Base-by-base conservation (phyloP, 2,797 vertebrate genomes). In the Sebastiscus albofasciatus region DNA sequence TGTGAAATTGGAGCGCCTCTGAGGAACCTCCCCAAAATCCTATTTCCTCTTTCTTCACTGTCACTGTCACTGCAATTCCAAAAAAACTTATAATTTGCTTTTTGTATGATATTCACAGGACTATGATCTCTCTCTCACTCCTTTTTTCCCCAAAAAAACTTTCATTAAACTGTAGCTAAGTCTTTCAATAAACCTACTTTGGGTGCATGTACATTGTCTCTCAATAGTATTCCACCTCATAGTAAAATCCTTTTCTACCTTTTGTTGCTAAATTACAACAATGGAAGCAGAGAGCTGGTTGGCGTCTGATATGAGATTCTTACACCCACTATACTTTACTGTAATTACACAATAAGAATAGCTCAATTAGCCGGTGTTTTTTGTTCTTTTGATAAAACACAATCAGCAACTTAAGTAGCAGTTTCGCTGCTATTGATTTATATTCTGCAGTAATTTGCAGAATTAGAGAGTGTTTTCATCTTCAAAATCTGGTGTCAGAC, bases 1-100 rank as follows among this genome's bases (percentile, higher is more conserved):
- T 90, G 90, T 93, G 91, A 94, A 94, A 93, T 90, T 88, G 90
- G 84, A 91, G 88, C 49, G 61, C 65, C 86, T 90, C 81, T 88
- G 82, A 92, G 86, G 87, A 87, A 89, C 85, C 88, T 91, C 79
- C 86, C 85, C 70, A 79, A 93, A 93, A 87, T 77, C 88, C 73
- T 75, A 89, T 91, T 90, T 82, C 83, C 75, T 80, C 71, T 88
- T 82, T 90, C 75, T 70, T 88, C 87, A 80, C 82, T 84, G 83
- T 85, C 81, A 89, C 69, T 56, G 46, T 81, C 71, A 79, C 71
- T 62, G 67, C 77, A 82, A 85, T 83, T 79, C 2, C 2, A 58
- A 29, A 26, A 26, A 90, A 83, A 86, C 3, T 26, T 76, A 58
- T 69, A 75, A 86, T 91, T 84, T 78, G 16, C 70, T 78, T 85